Evolutionary conservation across 2,888 invertebrate genomes (phyloP).

Genomic region (Idaea aversata): DNA sequence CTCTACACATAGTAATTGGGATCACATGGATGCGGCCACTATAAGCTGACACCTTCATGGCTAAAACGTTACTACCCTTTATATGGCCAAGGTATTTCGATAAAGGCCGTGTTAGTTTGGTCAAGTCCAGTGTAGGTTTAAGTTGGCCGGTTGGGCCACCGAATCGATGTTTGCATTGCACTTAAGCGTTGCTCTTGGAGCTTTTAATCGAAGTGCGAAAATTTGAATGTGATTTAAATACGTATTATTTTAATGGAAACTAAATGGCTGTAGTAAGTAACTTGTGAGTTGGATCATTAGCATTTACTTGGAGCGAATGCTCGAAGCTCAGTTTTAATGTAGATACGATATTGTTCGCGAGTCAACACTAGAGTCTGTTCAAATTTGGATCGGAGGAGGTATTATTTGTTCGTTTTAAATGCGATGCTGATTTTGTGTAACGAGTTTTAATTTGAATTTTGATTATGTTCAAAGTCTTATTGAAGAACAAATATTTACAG

Average conservation of each 20-base stretch:
- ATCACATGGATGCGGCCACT: slow-evolving; percentile 65
- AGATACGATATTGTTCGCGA: slow-evolving; percentile 22
- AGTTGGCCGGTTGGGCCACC: slow-evolving; percentile 53
- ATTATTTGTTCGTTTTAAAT: slow-evolving; percentile 25
- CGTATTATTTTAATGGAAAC: slow-evolving; percentile 67
- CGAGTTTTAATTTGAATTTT: slow-evolving; percentile 21
- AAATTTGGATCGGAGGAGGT: slow-evolving; percentile 3
- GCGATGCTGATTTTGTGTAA: slow-evolving; percentile 29
- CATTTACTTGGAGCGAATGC: slow-evolving; percentile 54
- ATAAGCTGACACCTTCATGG: slow-evolving; percentile 43
- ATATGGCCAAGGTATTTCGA: slow-evolving; percentile 26
- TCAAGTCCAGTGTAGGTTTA: slow-evolving; percentile 52
- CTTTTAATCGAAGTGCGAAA: slow-evolving; percentile 77
- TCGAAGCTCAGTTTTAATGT: slow-evolving; percentile 6
- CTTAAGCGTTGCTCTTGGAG: slow-evolving; percentile 70
- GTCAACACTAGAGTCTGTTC: slow-evolving; percentile 22
- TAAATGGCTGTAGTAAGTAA: slow-evolving; percentile 50
- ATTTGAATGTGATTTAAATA: slow-evolving; percentile 77
- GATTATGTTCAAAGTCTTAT: slow-evolving; percentile 1
- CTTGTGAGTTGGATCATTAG: slow-evolving; percentile 55
- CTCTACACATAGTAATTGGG: slow-evolving; percentile 77
- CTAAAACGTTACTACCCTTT: slow-evolving; percentile 23
- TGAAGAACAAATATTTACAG: neutral
- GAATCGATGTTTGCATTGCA: slow-evolving; percentile 67
- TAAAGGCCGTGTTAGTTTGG: slow-evolving; percentile 47